These are phyloP conservation scores for Hemaris fuciformis DNA, from an alignment of 2,888 invertebrate species.

Conservation along the genomic window DNA sequence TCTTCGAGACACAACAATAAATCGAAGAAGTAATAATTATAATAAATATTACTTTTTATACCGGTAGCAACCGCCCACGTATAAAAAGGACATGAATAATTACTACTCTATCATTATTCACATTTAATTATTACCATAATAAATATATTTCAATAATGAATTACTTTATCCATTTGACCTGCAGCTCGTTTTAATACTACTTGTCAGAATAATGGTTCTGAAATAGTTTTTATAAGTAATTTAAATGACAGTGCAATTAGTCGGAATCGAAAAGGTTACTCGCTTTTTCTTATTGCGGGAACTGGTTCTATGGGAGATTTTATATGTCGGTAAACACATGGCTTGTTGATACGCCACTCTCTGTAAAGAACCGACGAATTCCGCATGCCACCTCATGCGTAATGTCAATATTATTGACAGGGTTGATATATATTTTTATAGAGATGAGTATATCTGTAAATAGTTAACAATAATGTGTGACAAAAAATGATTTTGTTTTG, in stretches of 20 bases:
- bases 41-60: background rate
- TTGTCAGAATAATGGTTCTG: conserved; percentile 11
- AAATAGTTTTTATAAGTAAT: conserved; percentile 2
- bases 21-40: background rate
- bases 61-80: background rate
- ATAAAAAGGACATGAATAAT: background rate
- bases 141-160: background rate
- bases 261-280: conserved; percentile 11
- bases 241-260: conserved; percentile 13
- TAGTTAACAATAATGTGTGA: background rate
- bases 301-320: conserved; percentile 13
- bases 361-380: conserved; percentile 51
- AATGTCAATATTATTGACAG: conserved; percentile 37
- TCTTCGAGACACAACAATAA: too few species aligned
- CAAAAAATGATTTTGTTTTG: background rate
- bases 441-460: conserved; percentile 39
- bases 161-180: background rate
- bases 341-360: conserved; percentile 34
- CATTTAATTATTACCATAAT: background rate
- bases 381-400: conserved; percentile 59
- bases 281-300: background rate
- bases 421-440: conserved; percentile 55
- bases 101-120: background rate
- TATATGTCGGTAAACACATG: conserved; percentile 14
- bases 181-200: background rate